Evolutionary conservation across 2,888 invertebrate genomes (phyloP).

Genomic region (Artemia sinica): DNA sequence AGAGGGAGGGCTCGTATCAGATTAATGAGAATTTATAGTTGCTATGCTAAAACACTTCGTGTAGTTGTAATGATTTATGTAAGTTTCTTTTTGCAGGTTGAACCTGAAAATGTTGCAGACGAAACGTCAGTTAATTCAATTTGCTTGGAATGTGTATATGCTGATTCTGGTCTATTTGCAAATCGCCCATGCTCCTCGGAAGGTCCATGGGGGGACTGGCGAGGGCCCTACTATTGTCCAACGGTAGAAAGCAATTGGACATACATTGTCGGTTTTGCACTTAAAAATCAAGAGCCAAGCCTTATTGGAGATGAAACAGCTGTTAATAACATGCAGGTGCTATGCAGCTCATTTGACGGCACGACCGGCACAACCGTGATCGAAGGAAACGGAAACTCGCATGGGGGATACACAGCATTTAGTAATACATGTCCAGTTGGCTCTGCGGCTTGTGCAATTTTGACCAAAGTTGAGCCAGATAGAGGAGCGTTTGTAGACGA

Average conservation of each 20-base stretch:
- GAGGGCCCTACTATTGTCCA: conserved; percentile 10
- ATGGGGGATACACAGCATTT: conserved; percentile 8
- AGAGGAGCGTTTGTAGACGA: conserved; percentile 1
- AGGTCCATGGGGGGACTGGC: conserved; percentile 13
- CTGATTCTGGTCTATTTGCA: neutral
- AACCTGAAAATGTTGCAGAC: neutral
- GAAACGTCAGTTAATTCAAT: neutral
- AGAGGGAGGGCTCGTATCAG: no score
- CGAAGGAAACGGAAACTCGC: neutral
- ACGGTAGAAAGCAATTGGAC: neutral
- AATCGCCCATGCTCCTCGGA: conserved; percentile 5
- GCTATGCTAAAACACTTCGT: no score
- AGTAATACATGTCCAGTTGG: conserved; percentile 4
- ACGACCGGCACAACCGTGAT: neutral
- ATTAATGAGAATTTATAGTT: no score
- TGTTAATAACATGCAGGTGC: neutral
- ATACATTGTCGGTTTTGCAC: conserved; percentile 8
- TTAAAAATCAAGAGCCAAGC: conserved; percentile 4
- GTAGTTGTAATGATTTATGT: no score
- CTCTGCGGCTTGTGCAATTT: neutral
- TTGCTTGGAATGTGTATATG: neutral
- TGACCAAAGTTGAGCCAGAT: neutral
- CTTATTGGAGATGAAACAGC: neutral
- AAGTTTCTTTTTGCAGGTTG: neutral
- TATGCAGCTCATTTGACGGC: neutral